Base-by-base conservation (phyloP, 2,797 vertebrate genomes). In the Psittacula echo region DNA sequence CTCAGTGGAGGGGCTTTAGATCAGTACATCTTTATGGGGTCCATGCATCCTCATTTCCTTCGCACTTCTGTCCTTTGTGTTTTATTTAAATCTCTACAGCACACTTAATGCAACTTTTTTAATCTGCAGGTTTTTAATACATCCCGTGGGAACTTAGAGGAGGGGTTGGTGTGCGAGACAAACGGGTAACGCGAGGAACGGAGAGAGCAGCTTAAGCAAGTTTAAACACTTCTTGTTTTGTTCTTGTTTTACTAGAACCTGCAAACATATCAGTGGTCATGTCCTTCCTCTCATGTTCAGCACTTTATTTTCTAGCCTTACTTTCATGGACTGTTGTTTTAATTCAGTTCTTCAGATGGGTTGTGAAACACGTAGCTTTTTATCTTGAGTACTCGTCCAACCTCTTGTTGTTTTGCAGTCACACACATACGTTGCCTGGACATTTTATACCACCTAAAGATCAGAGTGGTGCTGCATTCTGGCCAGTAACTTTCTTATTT, bases 401-500 rank as follows among this genome's bases (percentile, higher is more conserved):
- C 97, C 97, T 98, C 97, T 97, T 95, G 98, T 98, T 97, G 94
- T 98, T 98, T 98, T 98, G 98, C 98, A 98, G 98, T 99, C 98
- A 98, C 98, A 97, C 98, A 98, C 98, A 98, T 99, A 89, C 77
- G 97, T 96, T 99, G 99, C 99, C 99, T 99, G 99, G 99, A 99
- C 99, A 98, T 99, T 97, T 98, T 98, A 92, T 98, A 98, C 98
- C 98, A 99, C 98, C 98, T 98, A 98, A 98, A 98, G 98, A 98
- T 98, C 98, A 98, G 98, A 98, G 98, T 99, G 98, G 98, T 98
- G 98, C 98, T 99, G 98, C 98, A 98, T 98, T 98, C 98, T 98
- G 98, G 99, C 98, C 98, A 99, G 99, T 99, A 99, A 99, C 98
- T 98, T 98, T 98, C 98, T 99, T 99, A 99, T 99, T 99, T 99